These are phyloP conservation scores for Agrenia bidenticulata DNA, from an alignment of 2,888 invertebrate species.

Conservation along the genomic window DNA sequence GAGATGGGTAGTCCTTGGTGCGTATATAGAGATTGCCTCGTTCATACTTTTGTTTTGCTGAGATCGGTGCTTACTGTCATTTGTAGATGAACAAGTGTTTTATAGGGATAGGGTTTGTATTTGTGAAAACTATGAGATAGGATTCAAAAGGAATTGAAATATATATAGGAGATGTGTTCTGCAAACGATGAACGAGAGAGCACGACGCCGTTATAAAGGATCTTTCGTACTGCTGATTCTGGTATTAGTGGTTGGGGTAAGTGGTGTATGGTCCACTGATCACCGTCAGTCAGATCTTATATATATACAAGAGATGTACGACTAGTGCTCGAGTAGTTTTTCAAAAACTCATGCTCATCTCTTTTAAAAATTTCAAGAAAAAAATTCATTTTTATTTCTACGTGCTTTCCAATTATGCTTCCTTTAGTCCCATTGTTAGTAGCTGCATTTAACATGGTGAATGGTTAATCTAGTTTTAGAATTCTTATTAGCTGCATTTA, in stretches of 20 bases:
- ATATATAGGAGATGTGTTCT: too few species aligned
- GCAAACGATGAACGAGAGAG: conserved; percentile 1
- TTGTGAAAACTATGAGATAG: too few species aligned
- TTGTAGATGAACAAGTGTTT: conserved; percentile 2
- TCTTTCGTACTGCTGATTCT: not conserved
- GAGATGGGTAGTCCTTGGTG: not conserved
- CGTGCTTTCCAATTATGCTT: too few species aligned
- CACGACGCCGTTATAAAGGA: not conserved
- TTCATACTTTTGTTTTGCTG: not conserved
- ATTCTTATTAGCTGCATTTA: too few species aligned
- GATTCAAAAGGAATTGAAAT: too few species aligned
- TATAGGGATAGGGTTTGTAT: not conserved
- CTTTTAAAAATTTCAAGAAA: too few species aligned
- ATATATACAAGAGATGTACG: not conserved
- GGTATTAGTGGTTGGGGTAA: conserved; percentile 8
- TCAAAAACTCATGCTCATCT: too few species aligned
- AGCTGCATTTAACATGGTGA: too few species aligned
- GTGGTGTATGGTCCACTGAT: conserved; percentile 6
- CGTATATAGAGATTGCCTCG: not conserved
- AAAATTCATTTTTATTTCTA: too few species aligned
- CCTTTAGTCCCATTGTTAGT: too few species aligned
- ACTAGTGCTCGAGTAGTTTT: too few species aligned
- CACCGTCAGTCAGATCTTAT: not conserved
- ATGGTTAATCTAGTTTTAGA: too few species aligned
- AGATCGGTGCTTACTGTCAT: not conserved